These are phyloP conservation scores for Entomyzon cyanotis DNA, from an alignment of 2,113 vertebrate species.

Conservation along the genomic window DNA sequence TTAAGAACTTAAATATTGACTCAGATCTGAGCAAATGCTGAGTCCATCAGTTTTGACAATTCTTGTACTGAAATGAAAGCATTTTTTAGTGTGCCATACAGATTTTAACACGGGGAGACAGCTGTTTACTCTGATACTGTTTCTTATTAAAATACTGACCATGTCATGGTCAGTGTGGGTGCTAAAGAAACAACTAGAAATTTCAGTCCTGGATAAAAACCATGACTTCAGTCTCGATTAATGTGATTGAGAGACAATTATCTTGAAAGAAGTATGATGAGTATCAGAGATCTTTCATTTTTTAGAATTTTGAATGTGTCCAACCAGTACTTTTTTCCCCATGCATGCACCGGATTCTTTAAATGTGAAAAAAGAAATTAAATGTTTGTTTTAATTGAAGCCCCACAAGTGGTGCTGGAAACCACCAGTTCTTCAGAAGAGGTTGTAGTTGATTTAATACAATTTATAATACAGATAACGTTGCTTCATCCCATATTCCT, in stretches of 20 bases:
- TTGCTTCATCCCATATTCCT: not conserved
- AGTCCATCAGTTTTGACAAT: not conserved
- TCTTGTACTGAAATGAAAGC: not conserved
- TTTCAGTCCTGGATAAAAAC: not conserved
- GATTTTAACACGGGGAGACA: no score
- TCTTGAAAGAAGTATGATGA: not conserved
- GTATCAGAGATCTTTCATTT: not conserved
- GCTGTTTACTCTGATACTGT: no score
- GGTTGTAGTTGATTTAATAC: not conserved
- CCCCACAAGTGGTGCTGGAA: not conserved
- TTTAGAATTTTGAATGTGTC: not conserved
- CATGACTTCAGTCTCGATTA: not conserved
- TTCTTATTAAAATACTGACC: not conserved
- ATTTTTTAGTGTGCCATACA: not conserved
- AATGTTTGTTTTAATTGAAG: not conserved
- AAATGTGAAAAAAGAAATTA: not conserved
- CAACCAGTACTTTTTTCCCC: not conserved
- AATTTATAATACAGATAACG: not conserved
- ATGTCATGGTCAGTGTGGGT: not conserved
- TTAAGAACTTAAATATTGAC: slow-evolving; percentile 16
- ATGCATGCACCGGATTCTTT: not conserved
- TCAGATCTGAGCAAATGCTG: not conserved
- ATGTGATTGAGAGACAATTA: not conserved
- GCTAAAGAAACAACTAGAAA: not conserved
- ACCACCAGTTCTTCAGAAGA: not conserved